Conservation (phyloP, 2,113 vertebrate genomes). For the Chlamydotis undulata region DNA sequence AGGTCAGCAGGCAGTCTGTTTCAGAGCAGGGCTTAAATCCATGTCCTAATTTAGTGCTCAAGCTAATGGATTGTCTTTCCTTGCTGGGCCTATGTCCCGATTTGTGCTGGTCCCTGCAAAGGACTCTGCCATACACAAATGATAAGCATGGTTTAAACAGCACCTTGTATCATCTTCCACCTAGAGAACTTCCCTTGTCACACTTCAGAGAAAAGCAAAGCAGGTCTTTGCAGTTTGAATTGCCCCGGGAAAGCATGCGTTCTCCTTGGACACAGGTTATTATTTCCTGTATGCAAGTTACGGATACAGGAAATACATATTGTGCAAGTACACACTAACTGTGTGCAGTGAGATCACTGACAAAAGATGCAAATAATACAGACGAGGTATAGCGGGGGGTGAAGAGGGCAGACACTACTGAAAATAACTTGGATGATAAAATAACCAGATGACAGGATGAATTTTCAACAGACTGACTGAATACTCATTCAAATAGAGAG, state of each 20-base stretch:
- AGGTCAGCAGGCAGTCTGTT: background rate
- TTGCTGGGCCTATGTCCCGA: background rate
- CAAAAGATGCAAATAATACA: background rate
- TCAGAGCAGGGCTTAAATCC: background rate
- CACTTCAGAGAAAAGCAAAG: background rate
- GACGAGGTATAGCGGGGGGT: rapidly evolving
- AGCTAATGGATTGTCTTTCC: background rate
- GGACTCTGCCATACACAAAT: background rate
- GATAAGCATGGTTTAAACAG: background rate
- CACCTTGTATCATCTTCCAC: background rate
- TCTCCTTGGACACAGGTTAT: background rate
- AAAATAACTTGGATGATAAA: background rate
- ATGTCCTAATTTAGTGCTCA: background rate
- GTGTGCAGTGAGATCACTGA: background rate
- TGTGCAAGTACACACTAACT: background rate
- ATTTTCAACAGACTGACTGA: background rate
- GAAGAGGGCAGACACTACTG: background rate
- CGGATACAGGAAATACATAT: background rate
- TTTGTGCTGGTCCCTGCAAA: background rate
- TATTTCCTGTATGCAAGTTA: background rate
- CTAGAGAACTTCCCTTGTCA: background rate
- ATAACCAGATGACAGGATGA: background rate
- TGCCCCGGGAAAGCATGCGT: background rate
- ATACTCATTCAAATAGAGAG: background rate
- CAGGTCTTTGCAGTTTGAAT: background rate